Base-by-base conservation (phyloP, 2,113 vertebrate species). In the Pontoporia blainvillei region DNA sequence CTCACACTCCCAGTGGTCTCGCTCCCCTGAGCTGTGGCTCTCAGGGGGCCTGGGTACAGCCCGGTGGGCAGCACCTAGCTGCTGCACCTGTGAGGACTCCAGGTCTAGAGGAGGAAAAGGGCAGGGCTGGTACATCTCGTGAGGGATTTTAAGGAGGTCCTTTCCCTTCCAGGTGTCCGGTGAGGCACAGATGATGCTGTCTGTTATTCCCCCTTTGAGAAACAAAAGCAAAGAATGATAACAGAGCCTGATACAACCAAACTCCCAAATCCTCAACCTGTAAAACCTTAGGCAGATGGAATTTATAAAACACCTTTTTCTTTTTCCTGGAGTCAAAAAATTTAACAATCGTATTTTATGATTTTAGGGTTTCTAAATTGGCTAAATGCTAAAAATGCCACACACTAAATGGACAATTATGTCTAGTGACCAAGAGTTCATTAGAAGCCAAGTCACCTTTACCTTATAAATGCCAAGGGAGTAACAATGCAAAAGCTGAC, bases 131-230 rank as follows among this genome's bases (percentile, higher is more conserved):
- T 99, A 99, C 8, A 99, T 98, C 98, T 99, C 99, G 0, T 99
- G 99, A 17, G 99, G 99, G 41, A 99, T 98, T 92, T 98, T 99
- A 85, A 99, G 99, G 36, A 99, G 99, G 69, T 99, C 99, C 94
- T 98, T 98, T 13, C 99, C 99, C 52, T 97, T 99, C 98, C 99
- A 99, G 73, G 98, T 97, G 2, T 99, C 99, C 0, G 99, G 99
- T 0, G 99, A 98, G 1, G 94, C 91, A 90, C 99, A 99, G 93
- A 98, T 97, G 10, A 99, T 97, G 25, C 99, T 98, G 3, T 99
- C 99, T 6, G 99, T 98, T 85, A 98, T 97, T 93, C 99, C 99
- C 94, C 99, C 99, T 99, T 94, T 10, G 96, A 88, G 61, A 96
- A 59, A 85, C 49, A 96, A 87, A 96, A 97, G 18, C 71, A 96